Conservation (phyloP, 2,113 vertebrate species). For the Tonatia bakeri region DNA sequence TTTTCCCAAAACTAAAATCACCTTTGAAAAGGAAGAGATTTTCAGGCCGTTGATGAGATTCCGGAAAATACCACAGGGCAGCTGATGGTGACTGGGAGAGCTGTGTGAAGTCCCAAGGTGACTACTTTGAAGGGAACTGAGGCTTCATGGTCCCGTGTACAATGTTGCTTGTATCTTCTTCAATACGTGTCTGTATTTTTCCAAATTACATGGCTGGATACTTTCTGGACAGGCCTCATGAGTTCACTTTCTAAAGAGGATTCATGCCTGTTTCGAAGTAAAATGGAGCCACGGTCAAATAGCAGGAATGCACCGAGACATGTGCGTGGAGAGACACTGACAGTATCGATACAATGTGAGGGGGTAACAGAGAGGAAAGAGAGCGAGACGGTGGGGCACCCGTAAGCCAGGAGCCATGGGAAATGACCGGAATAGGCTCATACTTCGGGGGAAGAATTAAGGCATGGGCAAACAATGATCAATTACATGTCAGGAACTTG, state of each 20-base stretch:
- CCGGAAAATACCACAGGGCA: no score
- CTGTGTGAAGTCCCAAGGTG: no score
- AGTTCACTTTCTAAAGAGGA: background rate
- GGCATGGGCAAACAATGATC: fast-evolving
- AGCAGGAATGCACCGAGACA: fast-evolving
- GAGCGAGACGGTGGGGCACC: background rate
- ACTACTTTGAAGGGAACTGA: no score
- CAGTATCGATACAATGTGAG: fast-evolving
- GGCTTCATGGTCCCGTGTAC: no score
- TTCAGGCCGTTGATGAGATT: no score
- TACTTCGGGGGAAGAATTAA: background rate
- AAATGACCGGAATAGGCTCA: background rate
- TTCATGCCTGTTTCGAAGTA: background rate
- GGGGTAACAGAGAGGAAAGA: background rate
- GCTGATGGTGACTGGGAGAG: no score
- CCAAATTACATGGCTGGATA: no score
- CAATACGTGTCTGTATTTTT: no score
- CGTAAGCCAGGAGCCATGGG: fast-evolving
- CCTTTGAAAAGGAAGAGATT: no score
- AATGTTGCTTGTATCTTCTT: no score
- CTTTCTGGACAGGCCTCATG: no score
- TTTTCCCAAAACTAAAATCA: no score
- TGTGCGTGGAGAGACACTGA: fast-evolving
- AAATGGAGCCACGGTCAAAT: background rate
- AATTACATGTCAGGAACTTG: fast-evolving